Percentiles rank a stretch among this genome's conserved stretches.
Conservation (phyloP, 2,797 vertebrate species). For the Myiothlypis chrysogaster region DNA sequence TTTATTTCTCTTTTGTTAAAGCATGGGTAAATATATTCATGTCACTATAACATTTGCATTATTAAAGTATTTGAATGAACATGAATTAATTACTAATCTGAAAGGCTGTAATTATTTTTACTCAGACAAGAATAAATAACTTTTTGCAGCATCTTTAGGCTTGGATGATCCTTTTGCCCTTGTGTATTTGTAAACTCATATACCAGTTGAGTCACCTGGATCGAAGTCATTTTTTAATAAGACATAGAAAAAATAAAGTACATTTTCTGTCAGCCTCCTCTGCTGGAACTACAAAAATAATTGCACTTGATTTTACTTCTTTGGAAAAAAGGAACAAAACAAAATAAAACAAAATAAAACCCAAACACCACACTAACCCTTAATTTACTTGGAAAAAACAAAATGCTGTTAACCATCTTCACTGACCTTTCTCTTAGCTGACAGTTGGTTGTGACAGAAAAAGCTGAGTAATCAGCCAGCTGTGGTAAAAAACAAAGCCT, state of each 20-base stretch:
- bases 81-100: neutral
- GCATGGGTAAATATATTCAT: neutral
- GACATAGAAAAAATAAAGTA: neutral
- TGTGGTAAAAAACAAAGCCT: neutral
- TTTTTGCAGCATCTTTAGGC: neutral
- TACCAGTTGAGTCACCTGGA: constrained; percentile 1
- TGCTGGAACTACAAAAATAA: neutral
- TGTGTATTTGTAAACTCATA: neutral
- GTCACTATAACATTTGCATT: neutral
- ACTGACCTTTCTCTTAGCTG: neutral
- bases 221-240: neutral
- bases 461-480: neutral
- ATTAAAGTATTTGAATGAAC: constrained; percentile 18
- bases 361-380: neutral
- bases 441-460: neutral
- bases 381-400: neutral
- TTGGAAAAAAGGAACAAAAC: neutral
- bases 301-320: neutral
- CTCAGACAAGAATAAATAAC: neutral
- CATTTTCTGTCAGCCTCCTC: neutral
- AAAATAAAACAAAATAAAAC: neutral
- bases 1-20: constrained; percentile 5
- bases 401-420: neutral
- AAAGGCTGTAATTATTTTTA: constrained; percentile 12
- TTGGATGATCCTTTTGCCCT: neutral